Conservation (phyloP, 2,113 vertebrate species). For the Rallus limicola region DNA sequence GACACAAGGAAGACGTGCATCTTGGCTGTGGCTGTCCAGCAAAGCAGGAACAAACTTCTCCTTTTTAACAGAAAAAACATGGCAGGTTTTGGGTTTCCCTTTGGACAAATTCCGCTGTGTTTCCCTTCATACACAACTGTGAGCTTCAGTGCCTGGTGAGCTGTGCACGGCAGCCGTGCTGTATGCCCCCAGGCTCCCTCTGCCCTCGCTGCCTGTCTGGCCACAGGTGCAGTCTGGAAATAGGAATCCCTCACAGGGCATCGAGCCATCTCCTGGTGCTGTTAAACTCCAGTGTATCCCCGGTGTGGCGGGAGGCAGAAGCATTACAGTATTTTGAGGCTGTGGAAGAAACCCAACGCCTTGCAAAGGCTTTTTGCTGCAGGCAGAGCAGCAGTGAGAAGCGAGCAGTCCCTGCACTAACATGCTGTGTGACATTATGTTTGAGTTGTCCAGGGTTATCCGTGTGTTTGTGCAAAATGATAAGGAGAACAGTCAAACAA, state of each 20-base stretch:
- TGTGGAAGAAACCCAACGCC: not conserved
- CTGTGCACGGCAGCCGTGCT: rapidly evolving
- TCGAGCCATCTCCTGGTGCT: rapidly evolving
- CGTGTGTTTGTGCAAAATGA: not conserved
- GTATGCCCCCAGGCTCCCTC: rapidly evolving
- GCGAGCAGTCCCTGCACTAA: not conserved
- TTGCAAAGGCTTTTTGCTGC: not conserved
- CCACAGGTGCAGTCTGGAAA: not conserved
- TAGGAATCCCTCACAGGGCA: not conserved
- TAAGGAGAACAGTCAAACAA: not conserved
- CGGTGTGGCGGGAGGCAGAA: not conserved
- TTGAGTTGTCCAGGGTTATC: not conserved
- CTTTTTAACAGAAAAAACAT: not conserved
- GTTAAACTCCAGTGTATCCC: rapidly evolving
- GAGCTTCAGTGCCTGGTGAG: not conserved
- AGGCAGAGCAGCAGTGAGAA: not conserved
- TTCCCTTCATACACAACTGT: not conserved
- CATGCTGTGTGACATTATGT: rapidly evolving
- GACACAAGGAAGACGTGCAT: too few relatives aligned
- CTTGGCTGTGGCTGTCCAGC: not conserved
- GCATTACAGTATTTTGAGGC: not conserved
- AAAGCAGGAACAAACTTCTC: not conserved
- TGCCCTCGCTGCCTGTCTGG: rapidly evolving
- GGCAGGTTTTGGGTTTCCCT: not conserved
- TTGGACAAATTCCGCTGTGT: not conserved